These are phyloP conservation scores for Cardiocondyla obscurior DNA, from an alignment of 1,140 invertebrate genomes.

Conservation along the genomic window DNA sequence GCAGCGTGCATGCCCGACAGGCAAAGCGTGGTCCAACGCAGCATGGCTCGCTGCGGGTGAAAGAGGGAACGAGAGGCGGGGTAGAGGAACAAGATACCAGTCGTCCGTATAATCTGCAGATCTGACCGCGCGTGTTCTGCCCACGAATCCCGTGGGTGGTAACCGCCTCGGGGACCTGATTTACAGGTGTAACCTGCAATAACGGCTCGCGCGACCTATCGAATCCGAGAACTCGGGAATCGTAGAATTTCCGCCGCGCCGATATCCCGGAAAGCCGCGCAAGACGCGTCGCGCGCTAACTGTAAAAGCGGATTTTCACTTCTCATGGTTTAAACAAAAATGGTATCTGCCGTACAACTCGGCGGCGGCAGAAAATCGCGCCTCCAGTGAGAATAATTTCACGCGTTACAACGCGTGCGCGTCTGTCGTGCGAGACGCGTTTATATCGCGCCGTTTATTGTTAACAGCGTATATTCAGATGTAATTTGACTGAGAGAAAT, in stretches of 20 bases:
- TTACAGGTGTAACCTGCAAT: conserved; percentile 72
- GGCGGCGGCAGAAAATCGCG: not conserved
- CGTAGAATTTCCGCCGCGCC: conserved; percentile 26
- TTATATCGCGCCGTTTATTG: not conserved
- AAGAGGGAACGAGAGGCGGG: conserved; percentile 8
- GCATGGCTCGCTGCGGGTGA: not conserved
- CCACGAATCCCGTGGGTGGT: conserved; percentile 71
- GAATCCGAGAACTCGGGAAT: conserved; percentile 40
- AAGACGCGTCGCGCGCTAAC: not conserved
- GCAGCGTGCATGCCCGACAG: conserved; percentile 44
- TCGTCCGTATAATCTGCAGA: conserved; percentile 67
- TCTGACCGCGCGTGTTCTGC: conserved; percentile 69
- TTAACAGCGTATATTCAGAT: not conserved
- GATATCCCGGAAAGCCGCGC: not conserved
- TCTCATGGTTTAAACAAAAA: not conserved
- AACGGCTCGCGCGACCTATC: conserved; percentile 58
- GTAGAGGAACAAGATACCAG: conserved; percentile 60
- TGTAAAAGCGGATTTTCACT: not conserved
- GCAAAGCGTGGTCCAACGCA: conserved; percentile 9
- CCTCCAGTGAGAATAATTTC: conserved; percentile 10
- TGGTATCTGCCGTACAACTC: not conserved
- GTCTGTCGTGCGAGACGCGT: not conserved
- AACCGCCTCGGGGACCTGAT: conserved; percentile 65
- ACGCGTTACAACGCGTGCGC: not conserved
- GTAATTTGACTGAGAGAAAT: not conserved